These are phyloP conservation scores for Podilymbus podiceps DNA, from an alignment of 2,113 vertebrate genomes.

Conservation along the genomic window DNA sequence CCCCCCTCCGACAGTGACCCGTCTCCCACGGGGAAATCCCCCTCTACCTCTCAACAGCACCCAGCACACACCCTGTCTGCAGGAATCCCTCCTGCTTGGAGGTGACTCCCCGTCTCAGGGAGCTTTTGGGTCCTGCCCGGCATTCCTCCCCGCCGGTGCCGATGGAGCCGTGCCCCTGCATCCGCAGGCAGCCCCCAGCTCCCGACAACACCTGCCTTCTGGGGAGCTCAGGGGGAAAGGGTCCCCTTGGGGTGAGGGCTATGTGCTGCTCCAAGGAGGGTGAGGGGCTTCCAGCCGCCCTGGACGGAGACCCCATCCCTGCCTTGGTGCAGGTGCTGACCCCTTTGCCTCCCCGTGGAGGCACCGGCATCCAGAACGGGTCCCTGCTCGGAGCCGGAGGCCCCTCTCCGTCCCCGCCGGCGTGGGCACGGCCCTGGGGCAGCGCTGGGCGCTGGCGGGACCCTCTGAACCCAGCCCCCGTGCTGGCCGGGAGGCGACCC, in stretches of 20 bases:
- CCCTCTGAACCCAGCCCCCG: not conserved
- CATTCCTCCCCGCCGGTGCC: accelerated
- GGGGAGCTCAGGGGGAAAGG: accelerated
- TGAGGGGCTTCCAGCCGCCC: not conserved
- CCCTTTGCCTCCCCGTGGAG: not conserved
- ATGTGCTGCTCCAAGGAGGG: accelerated
- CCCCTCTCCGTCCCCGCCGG: not conserved
- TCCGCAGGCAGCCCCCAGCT: not conserved
- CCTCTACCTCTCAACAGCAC: not conserved
- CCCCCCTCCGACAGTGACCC: not conserved
- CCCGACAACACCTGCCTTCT: accelerated
- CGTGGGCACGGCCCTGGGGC: not conserved
- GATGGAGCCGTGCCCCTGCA: not conserved
- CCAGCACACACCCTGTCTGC: not conserved
- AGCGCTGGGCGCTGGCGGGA: not conserved
- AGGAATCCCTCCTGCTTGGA: not conserved
- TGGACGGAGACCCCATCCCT: not conserved
- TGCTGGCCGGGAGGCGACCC: not conserved
- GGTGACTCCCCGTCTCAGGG: not conserved
- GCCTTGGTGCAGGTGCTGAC: not conserved
- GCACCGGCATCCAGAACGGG: accelerated
- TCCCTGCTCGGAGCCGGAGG: not conserved
- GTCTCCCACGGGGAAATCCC: not conserved
- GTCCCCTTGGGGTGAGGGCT: not conserved
- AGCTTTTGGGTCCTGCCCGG: not conserved